Base-by-base conservation (phyloP, 2,888 invertebrate genomes). In the Monoplex corrugatus region DNA sequence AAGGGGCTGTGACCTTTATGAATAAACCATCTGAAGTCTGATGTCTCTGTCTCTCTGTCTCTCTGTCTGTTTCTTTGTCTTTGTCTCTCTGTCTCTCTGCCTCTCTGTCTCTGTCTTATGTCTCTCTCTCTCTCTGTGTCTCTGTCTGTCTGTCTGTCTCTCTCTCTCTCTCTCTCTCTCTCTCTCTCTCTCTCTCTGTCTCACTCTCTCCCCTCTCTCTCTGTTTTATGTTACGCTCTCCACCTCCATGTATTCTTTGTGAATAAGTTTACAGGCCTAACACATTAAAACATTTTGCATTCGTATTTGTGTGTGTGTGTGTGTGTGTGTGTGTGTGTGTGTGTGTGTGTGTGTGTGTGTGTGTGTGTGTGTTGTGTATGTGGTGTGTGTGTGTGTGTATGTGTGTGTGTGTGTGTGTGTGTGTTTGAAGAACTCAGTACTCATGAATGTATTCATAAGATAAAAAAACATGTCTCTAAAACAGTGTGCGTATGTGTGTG, bases 311-410 rank as follows among this genome's bases (percentile, higher is more conserved):
- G 38, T 5, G 78, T 19, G 16, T 78, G 72, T 72, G 72, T 72
- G 23, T 72, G 72, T 72, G 72, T 68, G 68, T n/a, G 68, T 68
- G 68, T 68, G 68, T 68, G 68, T 28, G 68, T 68, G 68, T 68
- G 19, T n/a, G 68, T 68, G 68, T n/a, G 68, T 68, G 68, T 68
- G 68, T 68, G 68, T 68, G 68, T 68, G 19, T n/a, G 68, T 68
- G 5, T n/a, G 68, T 68, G 68, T 68, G 68, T 68, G 68, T 68
- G 68, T n/a, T n/a, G n/a, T n/a, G n/a, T n/a, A n/a, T n/a, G n/a
- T n/a, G n/a, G n/a, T 68, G 68, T n/a, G 8, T 68, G 28, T 68
- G 68, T 68, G 68, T n/a, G n/a, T 68, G 68, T n/a, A n/a, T 68
- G n/a, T 68, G 68, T 68, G 68, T 68, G 68, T 68, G 68, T n/a